These are phyloP conservation scores for Mesorhabditis sp. DNA, from an alignment of 2,888 invertebrate genomes.

Conservation along the genomic window DNA sequence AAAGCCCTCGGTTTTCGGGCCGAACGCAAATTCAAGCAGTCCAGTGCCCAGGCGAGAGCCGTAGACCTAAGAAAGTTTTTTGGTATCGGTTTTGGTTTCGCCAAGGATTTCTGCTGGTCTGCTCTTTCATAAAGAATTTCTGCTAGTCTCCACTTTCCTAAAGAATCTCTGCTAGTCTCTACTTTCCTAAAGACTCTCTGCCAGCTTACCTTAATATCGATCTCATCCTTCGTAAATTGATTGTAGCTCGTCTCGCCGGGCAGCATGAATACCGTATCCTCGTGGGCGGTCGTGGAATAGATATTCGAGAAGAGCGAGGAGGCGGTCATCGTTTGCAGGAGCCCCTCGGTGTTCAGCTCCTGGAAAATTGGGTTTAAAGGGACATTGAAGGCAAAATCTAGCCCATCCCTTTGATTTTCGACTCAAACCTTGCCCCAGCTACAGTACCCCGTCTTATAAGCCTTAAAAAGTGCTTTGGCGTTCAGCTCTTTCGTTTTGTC, in stretches of 20 bases:
- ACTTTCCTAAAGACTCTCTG: too few species aligned
- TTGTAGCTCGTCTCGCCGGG: slow-evolving; percentile 28
- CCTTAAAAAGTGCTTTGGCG: neutral
- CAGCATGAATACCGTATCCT: slow-evolving; percentile 40
- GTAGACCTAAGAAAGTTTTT: neutral
- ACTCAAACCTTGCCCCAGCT: neutral
- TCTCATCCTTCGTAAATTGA: neutral
- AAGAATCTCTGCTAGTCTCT: too few species aligned
- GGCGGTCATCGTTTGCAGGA: neutral
- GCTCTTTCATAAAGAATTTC: neutral
- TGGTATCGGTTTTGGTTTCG: neutral
- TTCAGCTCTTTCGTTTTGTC: neutral
- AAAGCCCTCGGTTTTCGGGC: slow-evolving; percentile 59
- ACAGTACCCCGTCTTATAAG: too few species aligned
- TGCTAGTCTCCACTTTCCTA: too few species aligned
- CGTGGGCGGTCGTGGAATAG: slow-evolving; percentile 29
- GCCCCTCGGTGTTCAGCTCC: slow-evolving; percentile 27
- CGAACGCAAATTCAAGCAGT: slow-evolving; percentile 35
- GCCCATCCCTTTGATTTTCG: too few species aligned
- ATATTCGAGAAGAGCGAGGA: slow-evolving; percentile 37
- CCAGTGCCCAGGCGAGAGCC: slow-evolving; percentile 27
- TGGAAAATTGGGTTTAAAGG: neutral
- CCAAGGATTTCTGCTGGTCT: neutral
- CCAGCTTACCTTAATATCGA: neutral
- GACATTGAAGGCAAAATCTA: too few species aligned